A percentile compares a stretch with the other conserved stretches of the same genome.
Evolutionary conservation across 2,113 vertebrate species (phyloP).

Genomic region (Alaudala cheleensis): DNA sequence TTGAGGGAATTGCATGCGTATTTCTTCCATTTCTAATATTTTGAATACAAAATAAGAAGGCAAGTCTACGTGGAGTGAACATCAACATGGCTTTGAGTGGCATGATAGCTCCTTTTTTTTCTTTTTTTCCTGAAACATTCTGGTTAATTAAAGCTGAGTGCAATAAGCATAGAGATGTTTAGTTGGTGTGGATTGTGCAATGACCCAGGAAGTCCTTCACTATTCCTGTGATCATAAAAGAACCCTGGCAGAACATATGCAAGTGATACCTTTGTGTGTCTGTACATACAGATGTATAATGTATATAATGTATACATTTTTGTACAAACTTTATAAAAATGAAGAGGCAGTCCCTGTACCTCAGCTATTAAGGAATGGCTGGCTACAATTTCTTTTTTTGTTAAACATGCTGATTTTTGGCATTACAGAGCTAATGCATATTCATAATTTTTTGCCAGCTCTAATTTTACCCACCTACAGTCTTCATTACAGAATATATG

Average conservation of each 20-base stretch:
- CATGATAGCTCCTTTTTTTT: background rate
- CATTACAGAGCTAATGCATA: constrained; percentile 12
- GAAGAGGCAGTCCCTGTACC: background rate
- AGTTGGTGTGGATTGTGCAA: background rate
- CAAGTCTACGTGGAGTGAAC: background rate
- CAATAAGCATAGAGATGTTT: background rate
- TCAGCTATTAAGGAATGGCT: background rate
- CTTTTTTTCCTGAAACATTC: background rate
- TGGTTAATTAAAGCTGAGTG: background rate
- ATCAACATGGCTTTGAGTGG: background rate
- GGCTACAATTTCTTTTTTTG: background rate
- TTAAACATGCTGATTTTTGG: constrained; percentile 5
- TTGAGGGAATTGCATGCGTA: background rate
- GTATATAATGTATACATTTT: background rate
- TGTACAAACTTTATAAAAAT: background rate
- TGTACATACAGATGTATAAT: too few species aligned
- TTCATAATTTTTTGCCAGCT: background rate
- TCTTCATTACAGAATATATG: constrained; percentile 53
- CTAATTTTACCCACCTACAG: constrained; percentile 64
- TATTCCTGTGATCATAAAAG: fast-evolving
- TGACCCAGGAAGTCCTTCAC: background rate
- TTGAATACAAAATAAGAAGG: background rate
- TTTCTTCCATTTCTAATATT: background rate
- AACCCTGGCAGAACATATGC: background rate
- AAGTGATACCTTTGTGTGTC: fast-evolving